Base-by-base conservation (phyloP, 2,888 invertebrate genomes). In the Liopterus haemorrhoidalis region DNA sequence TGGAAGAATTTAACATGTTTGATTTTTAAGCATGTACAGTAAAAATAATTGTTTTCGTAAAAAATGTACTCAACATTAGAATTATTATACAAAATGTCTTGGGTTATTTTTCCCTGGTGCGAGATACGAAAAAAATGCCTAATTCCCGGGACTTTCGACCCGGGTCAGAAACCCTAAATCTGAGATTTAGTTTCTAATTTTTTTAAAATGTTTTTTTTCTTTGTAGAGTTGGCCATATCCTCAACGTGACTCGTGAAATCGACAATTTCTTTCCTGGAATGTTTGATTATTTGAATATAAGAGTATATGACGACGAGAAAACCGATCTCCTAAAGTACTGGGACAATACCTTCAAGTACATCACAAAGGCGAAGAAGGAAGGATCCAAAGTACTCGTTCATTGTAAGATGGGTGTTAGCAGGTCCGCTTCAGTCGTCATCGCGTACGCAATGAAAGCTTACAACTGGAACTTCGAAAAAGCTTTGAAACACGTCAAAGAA, bases 221-320 rank as follows among this genome's bases (percentile, higher is more conserved):
- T 66, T 78, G 44, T 71, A 96, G 96, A 49, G 91, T 97, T 53
- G 82, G 88, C 49, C 92, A 95, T 70, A 97, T 99, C 63, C 72
- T 99, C 61, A 99, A 99, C 70, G 94, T 99, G 48, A 96, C 97
- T 11, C 78, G 92, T 63, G 99, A 99, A 73, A 97, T 99, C 56
- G 97, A 99, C 72, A 99, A 99, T 72, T 99, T 99, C 70, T 99
- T 95, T 67, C 96, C 96, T 30, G 95, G 94, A 41, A 86, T 87
- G 73, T 95, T 96, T 69, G 85, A 92, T 64, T 97, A 97, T 68
- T 78, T 89, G 65, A 99, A 99, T 71, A 82, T 99, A 53, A 84
- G 95, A 57, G 95, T 97, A 39, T 93, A 92, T 66, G 99, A 99
- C 67, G 92, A 92, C 65, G 96, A 96, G 69, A 89, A 90, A 71